Evolutionary conservation across 2,113 vertebrate genomes (phyloP).

Genomic region (Silurus meridionalis): DNA sequence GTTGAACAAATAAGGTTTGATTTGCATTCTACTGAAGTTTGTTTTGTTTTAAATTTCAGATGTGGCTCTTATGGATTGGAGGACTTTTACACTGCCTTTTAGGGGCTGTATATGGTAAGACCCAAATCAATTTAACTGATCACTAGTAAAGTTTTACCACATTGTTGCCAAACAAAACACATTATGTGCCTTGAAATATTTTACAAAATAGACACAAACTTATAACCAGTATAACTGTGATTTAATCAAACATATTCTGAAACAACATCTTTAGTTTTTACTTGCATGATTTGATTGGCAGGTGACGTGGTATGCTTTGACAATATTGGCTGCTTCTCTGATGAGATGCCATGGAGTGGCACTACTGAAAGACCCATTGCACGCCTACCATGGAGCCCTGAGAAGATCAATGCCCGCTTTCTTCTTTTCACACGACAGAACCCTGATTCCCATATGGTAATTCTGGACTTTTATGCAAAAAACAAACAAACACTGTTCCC

Average conservation of each 20-base stretch:
- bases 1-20: not conserved
- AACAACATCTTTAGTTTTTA: not conserved
- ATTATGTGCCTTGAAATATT: not conserved
- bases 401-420: slow-evolving; percentile 74
- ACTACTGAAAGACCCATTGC: slow-evolving; percentile 68
- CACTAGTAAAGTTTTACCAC: not conserved
- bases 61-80: slow-evolving; percentile 56
- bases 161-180: not conserved
- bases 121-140: not conserved
- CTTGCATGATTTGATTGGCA: not conserved
- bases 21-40: not conserved
- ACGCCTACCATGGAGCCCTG: slow-evolving; percentile 72
- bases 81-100: slow-evolving; percentile 51
- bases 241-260: not conserved
- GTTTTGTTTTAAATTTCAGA: slow-evolving; percentile 52
- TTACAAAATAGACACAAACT: not conserved
- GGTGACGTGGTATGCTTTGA: slow-evolving; percentile 69
- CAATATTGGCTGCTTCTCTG: slow-evolving; percentile 76
- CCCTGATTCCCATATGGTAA: slow-evolving; percentile 74
- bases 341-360: slow-evolving; percentile 76
- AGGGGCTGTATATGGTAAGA: slow-evolving; percentile 57
- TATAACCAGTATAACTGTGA: not conserved
- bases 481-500: not conserved
- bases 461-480: not conserved
- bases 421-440: slow-evolving; percentile 78